Percentiles rank a stretch among this genome's conserved stretches.
Evolutionary conservation across 2,888 invertebrate species (phyloP).

Genomic region (Agelastica alni): DNA sequence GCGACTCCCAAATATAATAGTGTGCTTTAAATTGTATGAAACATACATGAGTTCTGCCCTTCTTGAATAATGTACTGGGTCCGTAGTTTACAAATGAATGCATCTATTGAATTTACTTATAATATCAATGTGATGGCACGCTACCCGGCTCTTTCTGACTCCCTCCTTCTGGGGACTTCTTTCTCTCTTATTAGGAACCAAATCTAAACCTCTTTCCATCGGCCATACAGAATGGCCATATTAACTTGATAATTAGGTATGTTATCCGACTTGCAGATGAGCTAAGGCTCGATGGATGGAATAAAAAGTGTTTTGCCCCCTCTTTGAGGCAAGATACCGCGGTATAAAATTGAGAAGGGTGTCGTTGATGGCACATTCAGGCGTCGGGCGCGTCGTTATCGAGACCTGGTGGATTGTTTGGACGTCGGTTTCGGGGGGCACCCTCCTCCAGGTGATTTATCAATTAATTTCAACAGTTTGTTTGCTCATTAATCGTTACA

Average conservation of each 20-base stretch:
- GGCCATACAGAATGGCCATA: constrained; percentile 77
- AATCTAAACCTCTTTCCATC: constrained; percentile 60
- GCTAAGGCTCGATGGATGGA: constrained; percentile 71
- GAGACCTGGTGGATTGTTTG: constrained; percentile 38
- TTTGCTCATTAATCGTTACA: neutral
- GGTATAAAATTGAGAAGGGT: constrained; percentile 59
- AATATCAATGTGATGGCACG: constrained; percentile 66
- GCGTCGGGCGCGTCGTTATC: constrained; percentile 53
- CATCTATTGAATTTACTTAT: constrained; percentile 74
- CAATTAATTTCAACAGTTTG: neutral
- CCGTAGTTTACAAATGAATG: constrained; percentile 72
- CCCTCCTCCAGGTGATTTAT: constrained; percentile 32
- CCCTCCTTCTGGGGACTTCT: constrained; percentile 46
- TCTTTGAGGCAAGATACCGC: constrained; percentile 56
- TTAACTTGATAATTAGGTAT: constrained; percentile 90
- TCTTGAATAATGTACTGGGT: constrained; percentile 56
- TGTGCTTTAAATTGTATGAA: constrained; percentile 65
- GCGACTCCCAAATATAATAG: constrained; percentile 54
- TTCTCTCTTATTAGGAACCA: constrained; percentile 56
- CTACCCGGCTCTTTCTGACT: constrained; percentile 32
- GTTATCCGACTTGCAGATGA: constrained; percentile 90
- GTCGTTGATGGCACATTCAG: constrained; percentile 58
- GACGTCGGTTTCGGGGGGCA: constrained; percentile 38
- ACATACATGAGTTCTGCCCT: constrained; percentile 63
- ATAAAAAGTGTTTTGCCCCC: constrained; percentile 73